phyloP scores from a whole-genome alignment of 2,113 vertebrate genomes.

The Corvus hawaiiensis region DNA sequence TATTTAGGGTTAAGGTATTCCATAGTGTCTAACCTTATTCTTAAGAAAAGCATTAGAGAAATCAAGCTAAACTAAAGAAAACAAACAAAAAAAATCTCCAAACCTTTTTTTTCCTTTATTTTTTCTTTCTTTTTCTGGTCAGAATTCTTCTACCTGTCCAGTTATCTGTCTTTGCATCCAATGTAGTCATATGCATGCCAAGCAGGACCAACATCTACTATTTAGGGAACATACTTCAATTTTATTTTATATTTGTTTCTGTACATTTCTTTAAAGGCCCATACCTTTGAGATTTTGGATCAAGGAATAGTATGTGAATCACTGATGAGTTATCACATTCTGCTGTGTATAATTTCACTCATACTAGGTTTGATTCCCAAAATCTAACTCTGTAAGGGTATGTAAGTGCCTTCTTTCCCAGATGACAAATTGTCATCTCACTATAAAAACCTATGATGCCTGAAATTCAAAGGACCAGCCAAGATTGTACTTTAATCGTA shows the following conservation, averaged over 20 bases:
- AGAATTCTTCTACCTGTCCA: background rate
- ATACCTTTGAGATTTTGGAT: background rate
- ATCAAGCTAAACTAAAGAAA: background rate
- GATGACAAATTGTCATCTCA: background rate
- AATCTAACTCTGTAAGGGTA: background rate
- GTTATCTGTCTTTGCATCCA: background rate
- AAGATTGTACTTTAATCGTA: background rate
- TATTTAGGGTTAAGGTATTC: background rate
- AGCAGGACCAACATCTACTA: background rate
- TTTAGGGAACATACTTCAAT: background rate
- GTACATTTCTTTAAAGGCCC: background rate
- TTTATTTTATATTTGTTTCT: background rate
- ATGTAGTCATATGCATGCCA: background rate
- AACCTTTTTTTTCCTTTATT: background rate
- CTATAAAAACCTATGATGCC: background rate
- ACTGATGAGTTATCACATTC: background rate
- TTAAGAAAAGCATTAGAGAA: background rate
- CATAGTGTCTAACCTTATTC: background rate
- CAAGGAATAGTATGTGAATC: background rate
- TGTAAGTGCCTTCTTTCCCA: background rate
- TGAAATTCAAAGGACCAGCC: background rate
- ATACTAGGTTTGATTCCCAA: background rate
- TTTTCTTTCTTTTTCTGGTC: background rate
- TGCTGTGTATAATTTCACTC: background rate
- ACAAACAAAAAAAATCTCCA: background rate